Evolutionary conservation across 2,888 invertebrate species (phyloP), one percentile per base, ranked within the genome.

Genomic region (Tribolium freemani): DNA sequence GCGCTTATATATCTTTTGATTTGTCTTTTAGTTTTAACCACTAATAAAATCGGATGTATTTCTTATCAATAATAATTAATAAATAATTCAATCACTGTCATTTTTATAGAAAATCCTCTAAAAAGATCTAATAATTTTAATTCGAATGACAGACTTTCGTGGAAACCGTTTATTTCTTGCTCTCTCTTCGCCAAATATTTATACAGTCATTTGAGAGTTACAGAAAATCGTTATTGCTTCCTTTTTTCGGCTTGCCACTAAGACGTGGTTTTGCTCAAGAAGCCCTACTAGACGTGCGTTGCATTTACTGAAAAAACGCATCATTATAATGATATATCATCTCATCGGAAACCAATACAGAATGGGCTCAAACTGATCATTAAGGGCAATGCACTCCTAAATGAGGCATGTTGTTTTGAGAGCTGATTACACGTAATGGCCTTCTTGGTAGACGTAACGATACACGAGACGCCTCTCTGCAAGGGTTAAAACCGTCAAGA

Each of bases 301-400:
- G 38, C 38, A 38, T 38, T 38, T 38, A 38, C 38, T n/a, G 16
- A 50, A 10, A 53, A 53, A 53, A 16, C 53, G 10, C 53, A 50
- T 50, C 50, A 50, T 54, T 54, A 54, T 54, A 54, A 54, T 54
- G 56, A 57, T 57, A 21, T 31, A 57, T 57, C 56, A 57, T 57
- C 38, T 13, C 56, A 11, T 26, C 53, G n/a, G 53, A 38, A 13
- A 57, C 56, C 56, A 38, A 57, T 31, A 31, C 31, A 57, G 30
- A 54, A 30, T 26, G 26, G 6, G 38, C 56, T 30, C 31, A 57
- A 57, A 57, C 56, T 13, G 11, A 30, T 57, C 56, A 57, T 57
- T 57, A 57, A 11, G 56, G 56, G 13, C 56, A 38, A 57, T 57
- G 56, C 56, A 38, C 56, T 38, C 13, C 8, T 38, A 38, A 38